phyloP scores from a whole-genome alignment of 2,888 invertebrate genomes.

The Caprella mutica region DNA sequence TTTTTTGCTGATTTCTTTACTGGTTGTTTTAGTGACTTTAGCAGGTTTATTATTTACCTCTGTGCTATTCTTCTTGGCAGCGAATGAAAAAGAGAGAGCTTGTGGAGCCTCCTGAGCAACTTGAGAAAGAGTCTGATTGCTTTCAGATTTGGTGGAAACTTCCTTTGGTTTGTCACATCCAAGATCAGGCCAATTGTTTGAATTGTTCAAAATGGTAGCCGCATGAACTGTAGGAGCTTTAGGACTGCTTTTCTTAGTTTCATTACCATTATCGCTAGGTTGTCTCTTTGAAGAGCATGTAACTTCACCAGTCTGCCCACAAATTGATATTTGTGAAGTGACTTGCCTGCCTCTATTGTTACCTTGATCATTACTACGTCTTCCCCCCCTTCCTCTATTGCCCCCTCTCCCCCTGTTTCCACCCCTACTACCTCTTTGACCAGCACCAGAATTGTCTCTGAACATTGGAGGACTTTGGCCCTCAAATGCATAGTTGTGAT shows the following conservation, averaged over 20 bases:
- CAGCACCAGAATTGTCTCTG: too few species aligned
- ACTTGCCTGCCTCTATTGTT: background rate
- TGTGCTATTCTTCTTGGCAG: constrained; percentile 8
- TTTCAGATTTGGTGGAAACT: too few species aligned
- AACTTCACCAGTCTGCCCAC: constrained; percentile 2
- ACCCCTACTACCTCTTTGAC: too few species aligned
- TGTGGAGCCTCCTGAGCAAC: background rate
- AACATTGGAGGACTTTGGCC: too few species aligned
- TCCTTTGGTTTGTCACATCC: background rate
- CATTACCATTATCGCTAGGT: background rate
- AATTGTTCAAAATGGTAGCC: background rate
- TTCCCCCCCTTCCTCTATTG: too few species aligned
- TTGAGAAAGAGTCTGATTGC: too few species aligned
- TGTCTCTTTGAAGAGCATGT: background rate
- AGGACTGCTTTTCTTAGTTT: background rate
- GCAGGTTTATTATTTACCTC: too few species aligned
- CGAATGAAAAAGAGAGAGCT: background rate
- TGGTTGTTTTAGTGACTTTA: too few species aligned
- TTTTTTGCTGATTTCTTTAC: too few species aligned
- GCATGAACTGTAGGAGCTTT: background rate
- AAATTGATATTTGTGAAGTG: background rate
- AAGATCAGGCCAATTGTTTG: constrained; percentile 4
- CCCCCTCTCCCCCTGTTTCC: too few species aligned
- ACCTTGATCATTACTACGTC: too few species aligned
- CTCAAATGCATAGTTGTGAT: too few species aligned